Evolutionary conservation across 2,888 invertebrate genomes (phyloP).

Genomic region (Xylota sylvarum): DNA sequence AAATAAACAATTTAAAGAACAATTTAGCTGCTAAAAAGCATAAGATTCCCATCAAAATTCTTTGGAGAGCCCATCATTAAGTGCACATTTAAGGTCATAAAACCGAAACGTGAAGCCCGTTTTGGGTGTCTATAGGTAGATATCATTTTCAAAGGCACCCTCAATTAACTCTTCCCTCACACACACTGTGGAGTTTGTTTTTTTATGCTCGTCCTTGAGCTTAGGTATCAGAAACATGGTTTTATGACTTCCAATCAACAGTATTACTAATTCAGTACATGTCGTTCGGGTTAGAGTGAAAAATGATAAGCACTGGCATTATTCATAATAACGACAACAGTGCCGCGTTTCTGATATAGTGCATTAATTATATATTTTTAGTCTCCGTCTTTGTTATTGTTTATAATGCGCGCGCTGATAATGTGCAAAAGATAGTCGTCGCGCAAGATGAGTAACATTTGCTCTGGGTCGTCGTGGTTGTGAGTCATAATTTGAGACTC

Average conservation of each 20-base stretch:
- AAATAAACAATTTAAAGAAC: conserved; percentile 34
- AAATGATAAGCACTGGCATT: conserved; percentile 33
- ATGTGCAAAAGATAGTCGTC: neutral
- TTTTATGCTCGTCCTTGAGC: conserved; percentile 20
- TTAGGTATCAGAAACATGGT: neutral
- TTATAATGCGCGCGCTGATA: neutral
- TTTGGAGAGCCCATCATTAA: conserved; percentile 35
- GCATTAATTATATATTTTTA: conserved; percentile 7
- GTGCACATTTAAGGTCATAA: conserved; percentile 58
- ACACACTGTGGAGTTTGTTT: neutral
- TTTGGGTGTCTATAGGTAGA: neutral
- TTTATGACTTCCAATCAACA: conserved; percentile 27
- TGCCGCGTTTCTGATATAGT: neutral
- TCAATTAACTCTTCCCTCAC: conserved; percentile 22
- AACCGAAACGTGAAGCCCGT: conserved; percentile 21
- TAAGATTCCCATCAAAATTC: conserved; percentile 42
- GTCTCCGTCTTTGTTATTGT: conserved; percentile 12
- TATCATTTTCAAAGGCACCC: conserved; percentile 1
- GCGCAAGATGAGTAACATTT: conserved; percentile 37
- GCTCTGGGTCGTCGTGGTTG: conserved; percentile 9
- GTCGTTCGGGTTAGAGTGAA: conserved; percentile 28
- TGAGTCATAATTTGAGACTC: neutral
- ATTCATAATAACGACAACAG: conserved; percentile 1
- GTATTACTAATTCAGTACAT: conserved; percentile 39
- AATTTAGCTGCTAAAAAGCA: conserved; percentile 39